Conservation (phyloP, 1,140 invertebrate species). For the Leguminivora glycinivorella region DNA sequence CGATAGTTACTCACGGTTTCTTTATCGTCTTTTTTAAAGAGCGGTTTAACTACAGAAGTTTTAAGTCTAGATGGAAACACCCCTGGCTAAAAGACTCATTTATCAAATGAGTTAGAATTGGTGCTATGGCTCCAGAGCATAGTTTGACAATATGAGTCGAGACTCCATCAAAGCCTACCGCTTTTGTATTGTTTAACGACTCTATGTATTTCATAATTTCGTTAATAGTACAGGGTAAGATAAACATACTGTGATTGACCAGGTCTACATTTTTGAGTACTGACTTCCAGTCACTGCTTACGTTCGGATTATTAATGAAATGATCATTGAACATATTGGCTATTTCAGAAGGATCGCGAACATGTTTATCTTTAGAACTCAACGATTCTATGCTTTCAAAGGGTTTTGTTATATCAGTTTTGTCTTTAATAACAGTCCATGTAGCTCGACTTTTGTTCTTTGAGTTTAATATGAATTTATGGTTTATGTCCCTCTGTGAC, state of each 20-base stretch:
- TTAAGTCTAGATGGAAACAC: background rate
- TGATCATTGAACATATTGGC: background rate
- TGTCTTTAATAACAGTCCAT: conserved; percentile 3
- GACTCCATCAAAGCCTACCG: background rate
- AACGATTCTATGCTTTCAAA: background rate
- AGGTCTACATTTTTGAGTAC: background rate
- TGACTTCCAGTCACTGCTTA: background rate
- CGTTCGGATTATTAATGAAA: background rate
- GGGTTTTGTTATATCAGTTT: background rate
- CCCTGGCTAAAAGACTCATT: background rate
- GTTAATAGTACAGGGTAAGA: background rate
- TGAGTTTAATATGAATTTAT: background rate
- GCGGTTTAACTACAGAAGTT: background rate
- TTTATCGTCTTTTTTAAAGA: conserved; percentile 11
- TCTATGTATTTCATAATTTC: background rate
- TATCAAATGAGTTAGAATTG: background rate
- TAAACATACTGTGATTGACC: background rate
- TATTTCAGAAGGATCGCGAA: background rate
- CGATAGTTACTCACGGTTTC: background rate
- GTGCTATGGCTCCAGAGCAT: background rate
- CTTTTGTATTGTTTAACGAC: background rate
- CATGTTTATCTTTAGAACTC: background rate
- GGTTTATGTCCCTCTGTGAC: background rate
- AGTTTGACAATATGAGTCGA: background rate
- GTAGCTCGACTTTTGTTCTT: background rate